Conservation (phyloP, 2,113 vertebrate genomes). For the Elachura formosa region DNA sequence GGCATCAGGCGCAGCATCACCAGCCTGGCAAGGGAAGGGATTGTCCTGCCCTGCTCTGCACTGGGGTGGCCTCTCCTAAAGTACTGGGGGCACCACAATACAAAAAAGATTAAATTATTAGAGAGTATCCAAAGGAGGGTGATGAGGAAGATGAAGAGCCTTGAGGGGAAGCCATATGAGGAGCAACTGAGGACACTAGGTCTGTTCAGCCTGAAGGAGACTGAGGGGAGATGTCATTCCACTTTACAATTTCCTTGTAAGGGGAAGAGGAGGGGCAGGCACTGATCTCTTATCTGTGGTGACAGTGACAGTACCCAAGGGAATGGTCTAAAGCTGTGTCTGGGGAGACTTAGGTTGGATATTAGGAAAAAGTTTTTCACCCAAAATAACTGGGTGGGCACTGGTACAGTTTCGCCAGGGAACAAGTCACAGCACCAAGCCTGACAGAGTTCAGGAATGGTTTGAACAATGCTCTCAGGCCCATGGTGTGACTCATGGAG, state of each 20-base stretch:
- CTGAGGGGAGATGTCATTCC: not conserved
- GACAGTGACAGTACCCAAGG: rapidly evolving
- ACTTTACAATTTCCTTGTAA: not conserved
- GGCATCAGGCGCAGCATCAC: not conserved
- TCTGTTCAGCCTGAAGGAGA: not conserved
- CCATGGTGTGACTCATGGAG: not conserved
- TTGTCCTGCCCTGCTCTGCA: not conserved
- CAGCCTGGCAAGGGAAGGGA: not conserved
- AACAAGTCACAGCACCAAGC: not conserved
- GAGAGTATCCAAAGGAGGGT: not conserved
- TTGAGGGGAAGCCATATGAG: rapidly evolving
- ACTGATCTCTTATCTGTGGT: not conserved
- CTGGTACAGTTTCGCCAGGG: not conserved
- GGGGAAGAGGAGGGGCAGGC: not conserved
- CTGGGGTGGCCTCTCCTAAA: rapidly evolving
- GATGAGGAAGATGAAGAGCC: not conserved
- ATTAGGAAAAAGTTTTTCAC: not conserved
- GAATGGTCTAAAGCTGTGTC: not conserved
- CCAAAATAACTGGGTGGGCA: not conserved
- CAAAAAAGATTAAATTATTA: not conserved
- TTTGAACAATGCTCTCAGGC: not conserved
- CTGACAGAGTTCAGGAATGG: not conserved
- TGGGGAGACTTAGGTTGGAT: not conserved
- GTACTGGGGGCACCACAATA: not conserved
- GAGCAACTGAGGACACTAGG: not conserved